Evolutionary conservation across 2,113 vertebrate species (phyloP).

Genomic region (Myotis davidii): DNA sequence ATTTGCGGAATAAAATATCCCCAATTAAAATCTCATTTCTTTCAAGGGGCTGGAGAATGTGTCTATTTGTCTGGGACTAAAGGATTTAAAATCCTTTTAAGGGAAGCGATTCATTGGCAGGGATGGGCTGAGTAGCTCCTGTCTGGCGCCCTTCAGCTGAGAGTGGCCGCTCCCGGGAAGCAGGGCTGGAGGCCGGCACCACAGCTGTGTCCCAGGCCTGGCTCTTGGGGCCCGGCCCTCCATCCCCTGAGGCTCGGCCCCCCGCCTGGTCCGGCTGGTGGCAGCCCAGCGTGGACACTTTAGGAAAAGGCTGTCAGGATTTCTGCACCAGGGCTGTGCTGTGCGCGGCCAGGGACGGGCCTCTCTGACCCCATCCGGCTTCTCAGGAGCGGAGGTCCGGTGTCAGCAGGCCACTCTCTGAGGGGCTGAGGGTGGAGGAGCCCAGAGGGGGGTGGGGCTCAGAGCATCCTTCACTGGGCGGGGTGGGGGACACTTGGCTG

Average conservation of each 20-base stretch:
- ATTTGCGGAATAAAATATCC: slow-evolving; percentile 64
- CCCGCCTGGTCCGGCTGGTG: background rate
- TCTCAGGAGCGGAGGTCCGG: background rate
- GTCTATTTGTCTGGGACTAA: slow-evolving; percentile 61
- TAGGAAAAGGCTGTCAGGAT: background rate
- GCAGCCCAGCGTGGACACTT: background rate
- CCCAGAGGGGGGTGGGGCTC: background rate
- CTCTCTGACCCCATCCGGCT: background rate
- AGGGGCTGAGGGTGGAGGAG: background rate
- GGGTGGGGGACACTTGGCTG: background rate
- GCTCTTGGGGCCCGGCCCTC: background rate
- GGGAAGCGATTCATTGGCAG: background rate
- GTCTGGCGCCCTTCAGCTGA: background rate
- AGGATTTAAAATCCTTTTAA: slow-evolving; percentile 38
- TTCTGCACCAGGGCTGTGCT: background rate
- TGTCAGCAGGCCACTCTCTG: background rate
- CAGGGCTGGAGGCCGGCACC: background rate
- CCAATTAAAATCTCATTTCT: slow-evolving; percentile 66
- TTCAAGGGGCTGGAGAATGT: slow-evolving; percentile 4
- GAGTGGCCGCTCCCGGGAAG: background rate
- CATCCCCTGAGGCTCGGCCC: background rate
- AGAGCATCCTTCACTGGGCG: background rate
- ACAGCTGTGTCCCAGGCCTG: background rate
- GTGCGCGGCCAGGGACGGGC: accelerated
- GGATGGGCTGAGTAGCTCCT: background rate